A percentile compares a stretch with the other conserved stretches of the same genome.
These are phyloP conservation scores for Trogon melanurus DNA, from an alignment of 2,113 vertebrate genomes.

Conservation along the genomic window DNA sequence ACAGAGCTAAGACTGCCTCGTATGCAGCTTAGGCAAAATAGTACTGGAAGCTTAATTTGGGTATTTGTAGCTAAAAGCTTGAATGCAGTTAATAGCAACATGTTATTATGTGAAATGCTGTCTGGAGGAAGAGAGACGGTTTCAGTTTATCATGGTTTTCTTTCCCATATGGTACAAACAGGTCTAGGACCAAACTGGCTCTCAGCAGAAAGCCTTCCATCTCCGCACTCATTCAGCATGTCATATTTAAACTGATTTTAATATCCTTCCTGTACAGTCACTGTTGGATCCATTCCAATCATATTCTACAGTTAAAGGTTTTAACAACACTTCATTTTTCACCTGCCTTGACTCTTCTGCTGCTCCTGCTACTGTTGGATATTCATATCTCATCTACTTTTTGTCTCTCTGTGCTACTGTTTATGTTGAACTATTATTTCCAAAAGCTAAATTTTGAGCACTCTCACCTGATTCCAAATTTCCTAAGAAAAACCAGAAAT, in stretches of 20 bases:
- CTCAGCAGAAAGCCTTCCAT: not conserved
- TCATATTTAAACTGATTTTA: not conserved
- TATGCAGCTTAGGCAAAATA: not conserved
- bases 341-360: not conserved
- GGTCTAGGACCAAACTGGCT: slow-evolving; percentile 23
- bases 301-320: not conserved
- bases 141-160: slow-evolving; percentile 13
- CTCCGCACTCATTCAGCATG: not conserved
- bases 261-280: not conserved
- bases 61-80: not conserved
- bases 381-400: not conserved
- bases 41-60: not conserved
- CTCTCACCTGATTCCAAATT: not conserved
- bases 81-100: not conserved
- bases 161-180: slow-evolving; percentile 4
- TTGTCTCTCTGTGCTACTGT: not conserved
- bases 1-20: not conserved
- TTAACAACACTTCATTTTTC: not conserved
- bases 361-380: not conserved
- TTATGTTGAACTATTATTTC: slow-evolving; percentile 17
- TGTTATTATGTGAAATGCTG: not conserved
- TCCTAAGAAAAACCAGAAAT: slow-evolving; percentile 3
- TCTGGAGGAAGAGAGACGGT: slow-evolving; percentile 13
- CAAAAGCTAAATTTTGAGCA: not conserved
- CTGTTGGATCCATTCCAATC: not conserved